Evolutionary conservation across 2,888 invertebrate species (phyloP), one percentile per base, ranked within the genome.

Genomic region (Drosophila cyrtoloma): DNA sequence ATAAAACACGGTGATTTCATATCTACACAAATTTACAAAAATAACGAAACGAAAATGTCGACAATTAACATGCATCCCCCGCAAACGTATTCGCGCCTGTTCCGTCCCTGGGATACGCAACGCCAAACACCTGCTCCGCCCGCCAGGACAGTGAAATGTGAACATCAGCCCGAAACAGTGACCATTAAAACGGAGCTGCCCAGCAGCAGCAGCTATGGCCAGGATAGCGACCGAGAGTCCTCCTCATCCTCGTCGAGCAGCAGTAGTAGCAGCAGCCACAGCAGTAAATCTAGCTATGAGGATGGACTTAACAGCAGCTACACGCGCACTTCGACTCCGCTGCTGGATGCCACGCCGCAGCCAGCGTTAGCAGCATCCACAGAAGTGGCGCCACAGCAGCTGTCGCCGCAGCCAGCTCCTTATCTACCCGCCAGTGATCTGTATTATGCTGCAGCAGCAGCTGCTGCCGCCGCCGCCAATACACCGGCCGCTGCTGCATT

Each of bases 21-120:
- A 44, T 52, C 32, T 16, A 59, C 32, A 22, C 32, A n/a, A 39
- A 39, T 39, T 57, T 50, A 57, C 22, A 12, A 61, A n/a, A 28
- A 37, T 42, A 52, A 61, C 26, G 22, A 12, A 55, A 39, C 55
- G 58, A 74, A 67, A 77, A 92, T 93, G 92, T 90, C 93, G 69
- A 84, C 89, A 42, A 79, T 92, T 64, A 92, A 91, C 73, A 80
- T 91, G 75, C 90, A 91, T 73, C 93, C 93, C 53, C 93, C 94
- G 62, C 93, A 94, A 92, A 94, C 93, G 75, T 94, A 93, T 77
- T 94, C 95, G 52, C 94, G 95, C 84, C 93, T 95, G 28, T 95
- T 95, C 86, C 94, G 95, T 82, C 95, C 95, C 67, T 95, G 95
- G 95, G 95, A 95, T 91, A 93, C 93, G 75, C 94, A 90, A 73